Evolutionary conservation across 2,888 invertebrate genomes (phyloP).

Genomic region (Hydroisotoma schaefferi): DNA sequence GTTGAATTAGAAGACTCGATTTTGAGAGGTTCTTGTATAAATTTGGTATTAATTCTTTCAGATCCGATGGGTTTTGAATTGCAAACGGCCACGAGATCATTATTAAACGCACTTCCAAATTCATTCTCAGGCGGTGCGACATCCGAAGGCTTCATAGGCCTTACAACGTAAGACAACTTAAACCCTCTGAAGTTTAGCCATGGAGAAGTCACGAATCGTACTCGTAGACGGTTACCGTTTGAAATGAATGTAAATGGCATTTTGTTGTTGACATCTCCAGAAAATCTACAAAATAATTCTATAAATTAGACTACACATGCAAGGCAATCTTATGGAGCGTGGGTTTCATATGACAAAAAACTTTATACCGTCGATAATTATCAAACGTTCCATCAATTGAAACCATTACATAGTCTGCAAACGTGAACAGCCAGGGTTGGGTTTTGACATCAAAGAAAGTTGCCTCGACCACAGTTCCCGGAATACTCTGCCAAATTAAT

Average conservation of each 20-base stretch:
- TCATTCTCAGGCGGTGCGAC: constrained; percentile 25
- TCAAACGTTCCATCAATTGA: constrained; percentile 38
- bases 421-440: constrained; percentile 41
- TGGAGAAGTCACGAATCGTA: constrained; percentile 36
- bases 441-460: constrained; percentile 44
- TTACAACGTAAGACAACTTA: constrained; percentile 39
- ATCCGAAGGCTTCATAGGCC: constrained; percentile 22
- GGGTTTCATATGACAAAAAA: not conserved
- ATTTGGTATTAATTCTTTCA: constrained; percentile 19
- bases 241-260: constrained; percentile 40
- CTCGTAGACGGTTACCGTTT: constrained; percentile 27
- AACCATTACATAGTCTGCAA: constrained; percentile 40
- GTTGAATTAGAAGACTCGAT: not conserved
- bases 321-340: too few species aligned
- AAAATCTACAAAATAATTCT: constrained; percentile 25
- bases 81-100: constrained; percentile 40
- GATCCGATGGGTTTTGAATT: constrained; percentile 23
- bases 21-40: not conserved
- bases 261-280: constrained; percentile 42
- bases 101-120: constrained; percentile 28
- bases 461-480: constrained; percentile 38
- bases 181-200: constrained; percentile 45
- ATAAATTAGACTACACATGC: too few species aligned
- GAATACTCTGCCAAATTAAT: constrained; percentile 29
- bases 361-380: constrained; percentile 28